These are phyloP conservation scores for Scopus umbretta DNA, from an alignment of 2,113 vertebrate species.

Conservation along the genomic window DNA sequence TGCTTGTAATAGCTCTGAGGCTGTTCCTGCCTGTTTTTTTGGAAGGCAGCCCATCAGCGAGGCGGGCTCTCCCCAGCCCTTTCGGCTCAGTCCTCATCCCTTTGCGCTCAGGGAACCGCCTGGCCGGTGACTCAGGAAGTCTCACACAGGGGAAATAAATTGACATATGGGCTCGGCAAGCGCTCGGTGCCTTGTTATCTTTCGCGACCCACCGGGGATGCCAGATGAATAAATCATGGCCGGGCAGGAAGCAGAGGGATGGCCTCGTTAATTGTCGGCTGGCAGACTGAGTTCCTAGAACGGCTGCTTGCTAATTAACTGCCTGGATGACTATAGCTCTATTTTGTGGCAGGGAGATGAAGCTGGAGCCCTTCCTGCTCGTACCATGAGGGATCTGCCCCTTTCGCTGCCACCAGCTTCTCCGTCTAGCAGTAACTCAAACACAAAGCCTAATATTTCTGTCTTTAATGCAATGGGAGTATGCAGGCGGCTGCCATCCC, in stretches of 20 bases:
- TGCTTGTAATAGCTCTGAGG: rapidly evolving
- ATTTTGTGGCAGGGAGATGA: background rate
- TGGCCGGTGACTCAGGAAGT: background rate
- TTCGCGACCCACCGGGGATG: background rate
- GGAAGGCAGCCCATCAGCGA: background rate
- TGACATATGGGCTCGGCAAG: conserved; percentile 55
- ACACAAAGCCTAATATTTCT: background rate
- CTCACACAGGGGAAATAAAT: background rate
- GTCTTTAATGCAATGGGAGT: rapidly evolving
- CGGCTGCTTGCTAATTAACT: conserved; percentile 39
- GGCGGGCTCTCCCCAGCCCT: background rate
- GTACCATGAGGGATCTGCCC: background rate
- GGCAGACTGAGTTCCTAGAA: background rate
- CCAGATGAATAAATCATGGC: conserved; percentile 71
- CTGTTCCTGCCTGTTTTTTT: background rate
- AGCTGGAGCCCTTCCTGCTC: background rate
- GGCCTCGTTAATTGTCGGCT: conserved; percentile 48
- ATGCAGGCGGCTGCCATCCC: background rate
- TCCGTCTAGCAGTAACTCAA: background rate
- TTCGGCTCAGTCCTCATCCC: background rate
- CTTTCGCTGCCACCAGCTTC: background rate
- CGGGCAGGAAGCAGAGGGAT: conserved; percentile 61
- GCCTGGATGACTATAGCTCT: conserved; percentile 26
- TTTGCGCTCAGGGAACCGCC: background rate
- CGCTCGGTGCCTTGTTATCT: conserved; percentile 23